These are phyloP conservation scores for Merodon equestris DNA, from an alignment of 2,888 invertebrate genomes.

Conservation along the genomic window DNA sequence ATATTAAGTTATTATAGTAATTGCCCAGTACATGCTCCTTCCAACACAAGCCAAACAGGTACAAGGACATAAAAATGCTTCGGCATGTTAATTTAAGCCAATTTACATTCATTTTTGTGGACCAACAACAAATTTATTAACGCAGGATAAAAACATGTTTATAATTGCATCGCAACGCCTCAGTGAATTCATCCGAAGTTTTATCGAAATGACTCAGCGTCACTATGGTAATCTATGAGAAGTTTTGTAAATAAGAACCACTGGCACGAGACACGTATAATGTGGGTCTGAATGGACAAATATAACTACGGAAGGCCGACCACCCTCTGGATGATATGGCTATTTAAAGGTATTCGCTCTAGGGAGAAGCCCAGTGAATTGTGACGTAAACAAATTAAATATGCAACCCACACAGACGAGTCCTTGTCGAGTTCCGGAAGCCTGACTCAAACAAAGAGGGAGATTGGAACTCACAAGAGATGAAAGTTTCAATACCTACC, in stretches of 20 bases:
- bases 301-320: slow-evolving; percentile 22
- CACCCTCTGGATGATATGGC: slow-evolving; percentile 22
- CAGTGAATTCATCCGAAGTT: neutral
- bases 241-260: slow-evolving; percentile 61
- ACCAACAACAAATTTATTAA: slow-evolving; percentile 40
- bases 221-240: slow-evolving; percentile 62
- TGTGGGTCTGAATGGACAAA: slow-evolving; percentile 38
- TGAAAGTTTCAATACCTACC: slow-evolving; percentile 47
- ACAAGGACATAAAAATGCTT: slow-evolving; percentile 6
- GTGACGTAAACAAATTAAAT: slow-evolving; percentile 68
- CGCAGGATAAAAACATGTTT: neutral
- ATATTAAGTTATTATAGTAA: slow-evolving; percentile 51
- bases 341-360: slow-evolving; percentile 30
- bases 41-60: neutral
- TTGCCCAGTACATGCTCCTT: neutral
- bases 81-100: slow-evolving; percentile 10
- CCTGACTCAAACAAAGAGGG: slow-evolving; percentile 35
- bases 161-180: neutral
- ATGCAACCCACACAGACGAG: slow-evolving; percentile 45
- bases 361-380: slow-evolving; percentile 48
- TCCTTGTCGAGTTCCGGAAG: slow-evolving; percentile 55
- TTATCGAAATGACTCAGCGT: slow-evolving; percentile 28
- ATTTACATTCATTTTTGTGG: too few species aligned
- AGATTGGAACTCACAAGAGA: slow-evolving; percentile 33
- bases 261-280: slow-evolving; percentile 55